Evolutionary conservation across 2,888 invertebrate species (phyloP).

Genomic region (Prostheceraeus crozeri): DNA sequence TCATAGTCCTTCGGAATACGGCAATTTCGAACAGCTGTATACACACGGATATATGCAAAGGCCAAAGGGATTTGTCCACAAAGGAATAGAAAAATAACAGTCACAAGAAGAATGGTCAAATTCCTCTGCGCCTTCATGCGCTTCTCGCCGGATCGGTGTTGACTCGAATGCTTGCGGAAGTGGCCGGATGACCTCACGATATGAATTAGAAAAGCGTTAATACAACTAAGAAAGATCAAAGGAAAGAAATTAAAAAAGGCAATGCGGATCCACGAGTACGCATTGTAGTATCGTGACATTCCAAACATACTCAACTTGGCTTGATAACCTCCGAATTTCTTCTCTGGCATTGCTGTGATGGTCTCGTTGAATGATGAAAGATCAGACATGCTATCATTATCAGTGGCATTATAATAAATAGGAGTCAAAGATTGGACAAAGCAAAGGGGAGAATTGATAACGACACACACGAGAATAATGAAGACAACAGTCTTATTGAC

Average conservation of each 20-base stretch:
- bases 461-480: not conserved
- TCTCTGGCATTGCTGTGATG: too few relatives aligned
- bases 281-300: not conserved
- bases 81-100: slow-evolving; percentile 26
- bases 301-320: slow-evolving; percentile 3
- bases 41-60: slow-evolving; percentile 2
- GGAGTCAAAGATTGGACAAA: slow-evolving; percentile 17
- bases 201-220: slow-evolving; percentile 18
- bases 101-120: slow-evolving; percentile 17
- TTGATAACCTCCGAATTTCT: not conserved
- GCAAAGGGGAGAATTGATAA: slow-evolving; percentile 28
- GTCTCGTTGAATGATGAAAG: too few relatives aligned
- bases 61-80: slow-evolving; percentile 26
- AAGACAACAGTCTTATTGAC: not conserved
- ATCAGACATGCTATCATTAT: too few relatives aligned
- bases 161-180: slow-evolving; percentile 9
- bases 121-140: slow-evolving; percentile 28
- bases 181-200: slow-evolving; percentile 8
- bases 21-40: not conserved
- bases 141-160: not conserved
- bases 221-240: not conserved
- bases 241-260: not conserved
- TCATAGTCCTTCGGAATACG: too few relatives aligned
- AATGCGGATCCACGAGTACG: not conserved
- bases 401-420: too few relatives aligned